A percentile compares a stretch with the other conserved stretches of the same genome.
Evolutionary conservation across 2,888 invertebrate species (phyloP).

Genomic region (Trichacis sp.): DNA sequence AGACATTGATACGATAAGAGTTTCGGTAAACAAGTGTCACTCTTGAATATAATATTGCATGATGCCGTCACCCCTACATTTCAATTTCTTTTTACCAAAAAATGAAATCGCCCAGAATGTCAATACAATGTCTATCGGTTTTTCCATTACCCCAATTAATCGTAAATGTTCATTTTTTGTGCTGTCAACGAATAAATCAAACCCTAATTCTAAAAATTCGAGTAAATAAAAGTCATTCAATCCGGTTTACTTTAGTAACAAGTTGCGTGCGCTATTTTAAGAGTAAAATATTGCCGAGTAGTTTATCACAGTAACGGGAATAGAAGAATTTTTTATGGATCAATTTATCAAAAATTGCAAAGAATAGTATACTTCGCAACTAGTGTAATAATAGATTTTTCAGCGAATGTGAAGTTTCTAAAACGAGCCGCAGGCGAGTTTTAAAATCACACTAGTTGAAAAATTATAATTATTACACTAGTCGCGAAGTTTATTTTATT

Average conservation of each 20-base stretch:
- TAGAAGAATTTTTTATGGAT: neutral
- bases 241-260: constrained; percentile 3
- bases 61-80: neutral
- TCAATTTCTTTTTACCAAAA: neutral
- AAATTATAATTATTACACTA: too few relatives aligned
- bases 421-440: too few relatives aligned
- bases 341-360: neutral
- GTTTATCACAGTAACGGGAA: neutral
- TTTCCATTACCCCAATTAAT: too few relatives aligned
- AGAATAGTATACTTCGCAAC: too few relatives aligned
- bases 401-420: too few relatives aligned
- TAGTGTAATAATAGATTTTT: too few relatives aligned
- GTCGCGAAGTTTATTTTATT: too few relatives aligned
- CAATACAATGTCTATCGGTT: neutral
- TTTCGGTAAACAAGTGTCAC: neutral
- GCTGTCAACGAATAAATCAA: neutral
- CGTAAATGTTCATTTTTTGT: neutral
- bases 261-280: neutral
- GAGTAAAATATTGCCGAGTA: neutral
- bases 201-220: too few relatives aligned
- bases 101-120: neutral
- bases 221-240: too few relatives aligned
- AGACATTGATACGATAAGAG: too few relatives aligned
- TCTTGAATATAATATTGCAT: neutral
- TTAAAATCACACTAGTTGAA: too few relatives aligned